These are phyloP conservation scores for Drosophila burlai DNA, from an alignment of 1,140 invertebrate genomes.

Conservation along the genomic window DNA sequence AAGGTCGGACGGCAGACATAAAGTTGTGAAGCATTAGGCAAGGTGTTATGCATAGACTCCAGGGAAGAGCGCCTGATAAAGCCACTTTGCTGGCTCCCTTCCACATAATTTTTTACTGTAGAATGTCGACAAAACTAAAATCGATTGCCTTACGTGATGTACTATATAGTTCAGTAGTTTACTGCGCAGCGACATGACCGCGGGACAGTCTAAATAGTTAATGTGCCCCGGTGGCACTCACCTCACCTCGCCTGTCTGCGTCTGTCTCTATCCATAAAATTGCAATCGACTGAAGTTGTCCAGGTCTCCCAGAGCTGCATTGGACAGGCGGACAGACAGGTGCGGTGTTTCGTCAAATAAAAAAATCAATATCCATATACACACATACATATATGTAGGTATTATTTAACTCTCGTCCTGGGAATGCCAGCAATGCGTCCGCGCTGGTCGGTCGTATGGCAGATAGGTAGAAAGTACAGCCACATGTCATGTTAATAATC, in stretches of 20 bases:
- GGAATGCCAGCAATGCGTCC: conserved; percentile 49
- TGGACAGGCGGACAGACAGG: conserved; percentile 32
- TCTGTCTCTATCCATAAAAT: conserved; percentile 2
- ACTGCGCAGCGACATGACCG: conserved; percentile 70
- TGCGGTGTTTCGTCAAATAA: conserved; percentile 27
- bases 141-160: conserved; percentile 67
- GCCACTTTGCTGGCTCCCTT: neutral
- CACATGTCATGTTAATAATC: conserved; percentile 47
- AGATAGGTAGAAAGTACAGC: neutral
- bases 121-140: conserved; percentile 51
- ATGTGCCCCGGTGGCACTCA: conserved; percentile 7
- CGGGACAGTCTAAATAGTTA: conserved; percentile 54
- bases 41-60: conserved; percentile 31
- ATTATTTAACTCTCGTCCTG: conserved; percentile 57
- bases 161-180: conserved; percentile 68
- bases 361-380: conserved; percentile 63
- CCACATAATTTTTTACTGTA: conserved; percentile 17
- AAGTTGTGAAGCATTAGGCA: conserved; percentile 19
- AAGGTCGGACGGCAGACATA: conserved; percentile 55
- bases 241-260: neutral
- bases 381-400: conserved; percentile 18
- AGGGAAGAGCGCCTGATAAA: conserved; percentile 45
- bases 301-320: conserved; percentile 34
- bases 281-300: conserved; percentile 53
- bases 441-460: conserved; percentile 8